Percentiles rank a stretch among this genome's conserved stretches.
Conservation (phyloP, 2,113 vertebrate species). For the Murina feae region DNA sequence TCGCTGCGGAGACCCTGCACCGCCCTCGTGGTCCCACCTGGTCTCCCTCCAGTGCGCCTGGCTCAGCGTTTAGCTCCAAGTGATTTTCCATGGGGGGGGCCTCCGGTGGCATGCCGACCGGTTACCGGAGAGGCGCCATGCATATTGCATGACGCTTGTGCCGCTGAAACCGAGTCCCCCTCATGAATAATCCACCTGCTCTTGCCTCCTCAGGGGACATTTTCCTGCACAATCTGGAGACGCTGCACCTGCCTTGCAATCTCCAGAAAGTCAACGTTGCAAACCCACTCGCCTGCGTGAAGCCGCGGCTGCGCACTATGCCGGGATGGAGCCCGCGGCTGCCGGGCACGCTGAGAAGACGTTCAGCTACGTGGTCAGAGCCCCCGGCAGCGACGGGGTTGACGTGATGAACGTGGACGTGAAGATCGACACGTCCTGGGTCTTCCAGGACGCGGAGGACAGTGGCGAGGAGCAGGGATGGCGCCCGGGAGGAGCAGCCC, state of each 20-base stretch:
- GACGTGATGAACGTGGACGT: constrained; percentile 66
- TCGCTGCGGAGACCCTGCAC: background rate
- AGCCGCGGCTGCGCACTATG: background rate
- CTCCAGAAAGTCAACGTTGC: background rate
- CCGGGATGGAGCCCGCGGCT: constrained; percentile 59
- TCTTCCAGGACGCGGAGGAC: constrained; percentile 74
- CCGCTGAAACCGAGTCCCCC: constrained; percentile 54
- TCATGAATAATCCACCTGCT: constrained; percentile 77
- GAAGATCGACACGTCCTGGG: constrained; percentile 72
- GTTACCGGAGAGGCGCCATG: constrained; percentile 45
- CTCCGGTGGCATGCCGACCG: background rate
- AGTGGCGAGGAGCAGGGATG: background rate
- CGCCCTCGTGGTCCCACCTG: background rate
- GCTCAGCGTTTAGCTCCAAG: background rate
- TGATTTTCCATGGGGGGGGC: background rate
- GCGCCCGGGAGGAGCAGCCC: background rate
- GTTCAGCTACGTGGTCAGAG: constrained; percentile 68
- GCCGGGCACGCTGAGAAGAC: constrained; percentile 17
- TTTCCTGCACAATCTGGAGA: constrained; percentile 55
- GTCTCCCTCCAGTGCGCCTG: background rate
- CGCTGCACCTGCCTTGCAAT: background rate
- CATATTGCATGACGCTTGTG: constrained; percentile 47
- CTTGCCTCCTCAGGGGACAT: constrained; percentile 37
- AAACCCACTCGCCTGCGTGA: background rate
- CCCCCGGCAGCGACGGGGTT: constrained; percentile 49